Evolutionary conservation across 2,797 vertebrate genomes (phyloP), one percentile per base, ranked within the genome.

Genomic region (Propithecus perrieri): DNA sequence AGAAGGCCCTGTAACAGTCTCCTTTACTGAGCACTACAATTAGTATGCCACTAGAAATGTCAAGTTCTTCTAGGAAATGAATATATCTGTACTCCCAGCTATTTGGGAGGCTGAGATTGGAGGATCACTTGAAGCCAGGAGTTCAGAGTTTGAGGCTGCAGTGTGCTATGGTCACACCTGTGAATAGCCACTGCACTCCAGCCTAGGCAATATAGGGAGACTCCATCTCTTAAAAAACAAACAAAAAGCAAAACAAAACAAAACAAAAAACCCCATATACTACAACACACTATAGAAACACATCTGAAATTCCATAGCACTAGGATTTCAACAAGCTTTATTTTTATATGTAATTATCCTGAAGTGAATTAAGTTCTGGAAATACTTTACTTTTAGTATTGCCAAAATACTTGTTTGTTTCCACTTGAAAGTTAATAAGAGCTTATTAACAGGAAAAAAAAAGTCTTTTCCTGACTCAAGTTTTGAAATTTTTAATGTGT

Each of bases 61-160:
- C 96, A 97, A 96, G 12, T 97, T 98, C 98, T 98, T 98, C 92
- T 95, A 98, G 89, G 97, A 97, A 96, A 94, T 98, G 97, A 26
- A 59, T 12, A 59, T 95, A 4, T 8, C 76, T 38, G 24, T 1
- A n/a, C 30, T 76, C 46, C 28, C 46, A 50, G 74, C 30, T 76
- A 76, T 18, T 50, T 18, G 30, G 46, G 46, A 76, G 30, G 74
- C 9, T 50, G 74, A n/a, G 30, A 30, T 17, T 20, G 33, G 46
- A 76, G 46, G 17, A 76, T n/a, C 33, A 46, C 18, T n/a, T 50
- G 30, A 50, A 46, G 30, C 30, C 17, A n/a, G 10, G 26, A 59
- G 57, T 59, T 59, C 57, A 33, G 46, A 22, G 30, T 48, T 50
- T 22, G 46, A 76, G 46, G 74, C 28, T 76, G 46, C 33, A n/a